phyloP scores from a whole-genome alignment of 2,888 invertebrate genomes.

The Norana najaformis region DNA sequence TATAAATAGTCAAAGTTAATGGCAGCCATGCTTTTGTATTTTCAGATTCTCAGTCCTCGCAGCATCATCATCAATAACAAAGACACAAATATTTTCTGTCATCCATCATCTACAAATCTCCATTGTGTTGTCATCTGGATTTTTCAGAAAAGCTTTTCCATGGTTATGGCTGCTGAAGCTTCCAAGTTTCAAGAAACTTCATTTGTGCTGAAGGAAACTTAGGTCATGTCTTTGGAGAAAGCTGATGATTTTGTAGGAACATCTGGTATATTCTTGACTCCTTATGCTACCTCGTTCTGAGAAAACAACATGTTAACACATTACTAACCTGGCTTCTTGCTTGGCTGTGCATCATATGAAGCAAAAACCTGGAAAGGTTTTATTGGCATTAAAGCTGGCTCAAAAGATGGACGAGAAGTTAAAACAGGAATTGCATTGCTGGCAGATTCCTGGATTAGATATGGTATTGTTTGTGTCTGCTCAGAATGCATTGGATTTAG shows the following conservation, averaged over 20 bases:
- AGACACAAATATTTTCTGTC: not conserved
- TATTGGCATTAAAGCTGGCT: not conserved
- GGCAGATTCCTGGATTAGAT: not conserved
- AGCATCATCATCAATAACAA: not conserved
- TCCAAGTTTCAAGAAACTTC: not conserved
- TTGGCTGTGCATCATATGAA: not conserved
- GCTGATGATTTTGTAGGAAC: not conserved
- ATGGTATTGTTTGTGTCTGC: not conserved
- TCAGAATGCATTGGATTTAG: not conserved
- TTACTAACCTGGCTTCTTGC: not conserved
- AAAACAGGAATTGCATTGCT: not conserved
- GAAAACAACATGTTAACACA: not conserved
- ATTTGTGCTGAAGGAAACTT: not conserved
- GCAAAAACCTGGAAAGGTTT: not conserved
- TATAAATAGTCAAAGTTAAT: not conserved
- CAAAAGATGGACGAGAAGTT: not conserved
- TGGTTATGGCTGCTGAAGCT: not conserved
- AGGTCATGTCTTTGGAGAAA: not conserved
- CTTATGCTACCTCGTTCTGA: not conserved
- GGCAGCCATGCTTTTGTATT: not conserved
- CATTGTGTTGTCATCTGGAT: not conserved
- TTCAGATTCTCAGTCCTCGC: conserved; percentile 10
- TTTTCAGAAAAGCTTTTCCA: not conserved
- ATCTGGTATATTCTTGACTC: conserved; percentile 5
- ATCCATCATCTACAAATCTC: not conserved